phyloP scores from a whole-genome alignment of 2,113 vertebrate species.

The Takifugu flavidus region DNA sequence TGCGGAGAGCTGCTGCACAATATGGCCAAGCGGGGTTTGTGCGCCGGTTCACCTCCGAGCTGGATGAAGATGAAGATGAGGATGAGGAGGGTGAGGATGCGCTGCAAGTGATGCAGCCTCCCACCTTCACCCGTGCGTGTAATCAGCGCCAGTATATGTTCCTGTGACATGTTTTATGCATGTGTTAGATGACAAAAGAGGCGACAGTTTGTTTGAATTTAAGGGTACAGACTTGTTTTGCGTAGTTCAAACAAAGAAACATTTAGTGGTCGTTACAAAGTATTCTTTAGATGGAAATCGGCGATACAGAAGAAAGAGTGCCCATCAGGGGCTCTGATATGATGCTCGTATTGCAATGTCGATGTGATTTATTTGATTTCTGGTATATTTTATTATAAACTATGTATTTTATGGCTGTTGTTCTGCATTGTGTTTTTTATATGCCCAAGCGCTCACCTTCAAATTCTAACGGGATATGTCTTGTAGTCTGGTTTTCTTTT shows the following conservation, averaged over 20 bases:
- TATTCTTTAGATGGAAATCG: no score
- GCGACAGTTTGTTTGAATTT: no score
- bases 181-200: no score
- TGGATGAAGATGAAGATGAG: conserved; percentile 55
- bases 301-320: no score
- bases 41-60: conserved; percentile 39
- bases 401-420: not conserved
- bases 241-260: no score
- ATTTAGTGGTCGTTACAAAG: no score
- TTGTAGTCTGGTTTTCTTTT: not conserved
- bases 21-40: conserved; percentile 55
- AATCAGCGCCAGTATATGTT: not conserved
- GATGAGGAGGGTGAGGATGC: conserved; percentile 14
- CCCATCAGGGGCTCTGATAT: no score
- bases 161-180: no score
- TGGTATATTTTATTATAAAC: not conserved
- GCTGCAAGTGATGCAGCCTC: conserved; percentile 57
- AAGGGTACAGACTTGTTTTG: no score
- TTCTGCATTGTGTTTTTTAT: not conserved
- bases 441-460: not conserved
- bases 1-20: conserved; percentile 60
- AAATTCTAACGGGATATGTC: not conserved
- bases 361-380: not conserved
- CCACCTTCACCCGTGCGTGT: not conserved
- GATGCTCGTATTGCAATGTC: no score